Percentiles rank a stretch among this genome's conserved stretches.
phyloP scores from a whole-genome alignment of 2,797 vertebrate species.

The Enoplosus armatus region DNA sequence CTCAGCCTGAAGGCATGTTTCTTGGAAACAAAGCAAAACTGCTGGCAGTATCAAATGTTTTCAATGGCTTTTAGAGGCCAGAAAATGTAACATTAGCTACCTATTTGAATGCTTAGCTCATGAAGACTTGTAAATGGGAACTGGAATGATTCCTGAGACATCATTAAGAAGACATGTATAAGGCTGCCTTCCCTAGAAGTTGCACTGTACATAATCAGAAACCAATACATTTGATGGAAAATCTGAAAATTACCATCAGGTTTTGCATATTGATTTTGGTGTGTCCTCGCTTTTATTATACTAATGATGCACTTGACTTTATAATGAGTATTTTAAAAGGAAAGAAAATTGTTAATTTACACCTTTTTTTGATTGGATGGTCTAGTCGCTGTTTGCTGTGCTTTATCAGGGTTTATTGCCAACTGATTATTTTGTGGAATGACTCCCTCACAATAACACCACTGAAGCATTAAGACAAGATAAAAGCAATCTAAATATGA shows the following conservation, averaged over 20 bases:
- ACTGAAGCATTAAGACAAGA: conserved; percentile 83
- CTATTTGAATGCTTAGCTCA: conserved; percentile 76
- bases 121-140: conserved; percentile 72
- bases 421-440: conserved; percentile 79
- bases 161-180: conserved; percentile 59
- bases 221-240: conserved; percentile 55
- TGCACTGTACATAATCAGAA: conserved; percentile 56
- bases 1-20: conserved; percentile 63
- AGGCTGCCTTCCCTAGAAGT: conserved; percentile 40
- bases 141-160: conserved; percentile 61
- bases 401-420: conserved; percentile 80
- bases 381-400: conserved; percentile 66
- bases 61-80: conserved; percentile 76
- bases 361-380: conserved; percentile 72
- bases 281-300: conserved; percentile 51
- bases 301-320: conserved; percentile 65
- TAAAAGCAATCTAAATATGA: conserved; percentile 85
- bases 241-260: conserved; percentile 53
- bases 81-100: conserved; percentile 78
- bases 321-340: conserved; percentile 74
- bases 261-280: conserved; percentile 70
- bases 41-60: conserved; percentile 76
- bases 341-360: conserved; percentile 82
- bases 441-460: conserved; percentile 79
- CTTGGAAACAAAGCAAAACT: conserved; percentile 71